phyloP scores from a whole-genome alignment of 2,797 vertebrate species.

The Pseudochirops cupreus region DNA sequence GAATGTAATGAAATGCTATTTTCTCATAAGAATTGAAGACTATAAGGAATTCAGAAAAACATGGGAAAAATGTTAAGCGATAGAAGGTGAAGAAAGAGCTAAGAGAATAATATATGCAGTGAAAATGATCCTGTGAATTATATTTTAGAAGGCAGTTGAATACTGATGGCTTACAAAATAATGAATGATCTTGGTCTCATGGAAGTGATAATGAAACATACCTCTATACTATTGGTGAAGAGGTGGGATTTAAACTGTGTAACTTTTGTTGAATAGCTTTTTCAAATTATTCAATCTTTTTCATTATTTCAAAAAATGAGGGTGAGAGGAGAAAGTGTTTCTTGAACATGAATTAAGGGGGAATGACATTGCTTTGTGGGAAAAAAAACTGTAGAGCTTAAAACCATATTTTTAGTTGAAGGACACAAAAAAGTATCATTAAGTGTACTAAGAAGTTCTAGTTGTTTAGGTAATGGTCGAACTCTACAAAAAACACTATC shows the following conservation, averaged over 20 bases:
- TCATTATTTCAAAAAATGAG: not conserved
- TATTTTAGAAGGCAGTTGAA: not conserved
- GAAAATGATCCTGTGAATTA: not conserved
- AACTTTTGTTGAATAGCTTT: too few relatives aligned
- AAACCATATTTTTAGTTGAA: not conserved
- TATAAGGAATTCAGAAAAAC: not conserved
- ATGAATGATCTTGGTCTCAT: not conserved
- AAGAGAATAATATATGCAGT: not conserved
- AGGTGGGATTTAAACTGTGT: too few relatives aligned
- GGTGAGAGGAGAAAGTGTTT: not conserved
- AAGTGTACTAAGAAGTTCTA: not conserved
- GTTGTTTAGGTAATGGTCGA: not conserved
- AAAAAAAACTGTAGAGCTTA: not conserved
- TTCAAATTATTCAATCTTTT: not conserved
- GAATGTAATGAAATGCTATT: not conserved
- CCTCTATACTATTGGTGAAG: too few relatives aligned
- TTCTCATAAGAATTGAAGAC: not conserved
- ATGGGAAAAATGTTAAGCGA: not conserved
- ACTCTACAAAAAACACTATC: not conserved
- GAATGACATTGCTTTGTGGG: not conserved
- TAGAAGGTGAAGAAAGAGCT: not conserved
- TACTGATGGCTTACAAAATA: not conserved
- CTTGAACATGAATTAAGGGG: not conserved
- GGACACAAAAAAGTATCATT: not conserved
- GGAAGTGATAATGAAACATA: not conserved